Base-by-base conservation (phyloP, 2,113 vertebrate species). In the Pterocles gutturalis region DNA sequence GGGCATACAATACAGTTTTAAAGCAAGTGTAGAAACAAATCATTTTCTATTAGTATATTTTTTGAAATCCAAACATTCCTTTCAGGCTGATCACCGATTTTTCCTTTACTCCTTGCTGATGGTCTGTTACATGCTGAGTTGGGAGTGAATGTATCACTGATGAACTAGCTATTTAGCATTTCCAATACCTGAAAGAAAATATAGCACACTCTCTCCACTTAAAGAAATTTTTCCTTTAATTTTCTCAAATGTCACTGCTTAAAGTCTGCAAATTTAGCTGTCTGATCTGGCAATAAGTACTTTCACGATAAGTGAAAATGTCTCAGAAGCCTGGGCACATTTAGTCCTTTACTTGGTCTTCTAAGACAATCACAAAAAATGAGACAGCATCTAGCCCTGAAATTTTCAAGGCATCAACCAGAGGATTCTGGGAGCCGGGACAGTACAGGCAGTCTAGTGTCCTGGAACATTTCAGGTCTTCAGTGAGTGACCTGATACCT, bases 181-280 rank as follows among this genome's bases (percentile, higher is more conserved):
- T 49, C 29, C 43, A 79, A 11, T 7, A 85, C 5, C 14, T 77
- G 34, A 84, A 38, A 38, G 38, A 11, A 43, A 71, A 36, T 2
- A 54, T 0, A 43, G 25, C n/a, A 77, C 21, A 55, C 0, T 2
- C 4, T 72, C n/a, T 75, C 19, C 12, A 41, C 48, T 36, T 57
- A 25, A 22, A 61, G 10, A 48, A 43, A 26, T 8, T 49, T 31
- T 19, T 24, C 70, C 29, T 85, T 36, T 15, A 5, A 54, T 91
- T 45, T 71, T 83, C 67, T 54, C 57, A 41, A 46, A 22, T 16
- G 14, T 67, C 64, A 45, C 29, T 67, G n/a, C 38, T 55, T 57
- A 13, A 69, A 89, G 46, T 4, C 51, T 38, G 38, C n/a, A 57
- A 24, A 55, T 43, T 73, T 10, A 85, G 26, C 34, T 45, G 41